Conservation (phyloP, 2,888 invertebrate genomes). For the Xanthorhoe designata region DNA sequence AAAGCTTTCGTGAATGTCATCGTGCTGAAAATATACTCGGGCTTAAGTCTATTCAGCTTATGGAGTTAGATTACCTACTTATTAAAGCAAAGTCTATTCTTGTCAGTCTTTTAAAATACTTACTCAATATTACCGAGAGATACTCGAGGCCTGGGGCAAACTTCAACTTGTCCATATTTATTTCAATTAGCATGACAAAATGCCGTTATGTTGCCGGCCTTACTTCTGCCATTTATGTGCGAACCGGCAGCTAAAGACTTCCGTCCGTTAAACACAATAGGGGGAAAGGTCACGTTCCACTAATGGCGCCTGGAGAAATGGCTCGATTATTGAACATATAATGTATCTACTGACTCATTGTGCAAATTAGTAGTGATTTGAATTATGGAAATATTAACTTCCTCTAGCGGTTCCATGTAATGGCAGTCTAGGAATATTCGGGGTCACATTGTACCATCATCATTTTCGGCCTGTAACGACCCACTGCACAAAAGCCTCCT, state of each 20-base stretch:
- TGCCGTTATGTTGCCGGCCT: constrained; percentile 32
- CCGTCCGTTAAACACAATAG: constrained; percentile 40
- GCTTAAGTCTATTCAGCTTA: too few relatives aligned
- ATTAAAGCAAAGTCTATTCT: too few relatives aligned
- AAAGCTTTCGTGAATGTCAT: too few relatives aligned
- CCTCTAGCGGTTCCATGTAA: background rate
- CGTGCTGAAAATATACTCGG: too few relatives aligned
- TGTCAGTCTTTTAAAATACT: background rate
- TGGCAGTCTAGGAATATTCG: background rate
- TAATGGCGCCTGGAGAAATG: constrained; percentile 34
- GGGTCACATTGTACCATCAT: background rate
- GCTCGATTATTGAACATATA: constrained; percentile 12
- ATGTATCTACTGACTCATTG: constrained; percentile 19
- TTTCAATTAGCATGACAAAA: constrained; percentile 20
- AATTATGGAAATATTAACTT: constrained; percentile 16
- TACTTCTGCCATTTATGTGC: constrained; percentile 32
- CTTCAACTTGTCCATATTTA: constrained; percentile 2
- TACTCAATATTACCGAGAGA: background rate
- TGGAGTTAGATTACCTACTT: too few relatives aligned
- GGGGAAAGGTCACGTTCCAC: constrained; percentile 40
- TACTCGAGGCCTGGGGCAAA: background rate
- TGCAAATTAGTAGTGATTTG: constrained; percentile 23
- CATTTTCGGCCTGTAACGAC: too few relatives aligned
- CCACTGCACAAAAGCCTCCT: too few relatives aligned
- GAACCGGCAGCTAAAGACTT: constrained; percentile 34